Evolutionary conservation across 2,797 vertebrate genomes (phyloP).

Genomic region (Neosalanx taihuensis): DNA sequence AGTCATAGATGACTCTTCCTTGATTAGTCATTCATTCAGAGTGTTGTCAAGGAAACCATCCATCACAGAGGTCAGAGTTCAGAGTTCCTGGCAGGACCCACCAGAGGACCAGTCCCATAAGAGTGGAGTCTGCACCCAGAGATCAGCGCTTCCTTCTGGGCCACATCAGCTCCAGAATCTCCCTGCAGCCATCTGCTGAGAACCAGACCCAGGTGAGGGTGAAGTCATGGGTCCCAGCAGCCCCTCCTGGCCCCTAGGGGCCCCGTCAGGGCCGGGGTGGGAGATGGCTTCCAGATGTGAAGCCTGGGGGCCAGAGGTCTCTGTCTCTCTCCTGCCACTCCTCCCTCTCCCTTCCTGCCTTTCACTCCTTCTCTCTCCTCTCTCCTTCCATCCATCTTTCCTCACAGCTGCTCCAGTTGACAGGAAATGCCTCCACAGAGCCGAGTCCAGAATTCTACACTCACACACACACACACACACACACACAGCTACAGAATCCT

Average conservation of each 20-base stretch:
- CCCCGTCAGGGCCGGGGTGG: not conserved
- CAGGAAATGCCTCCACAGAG: not conserved
- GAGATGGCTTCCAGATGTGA: not conserved
- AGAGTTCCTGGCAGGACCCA: no score
- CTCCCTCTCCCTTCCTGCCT: not conserved
- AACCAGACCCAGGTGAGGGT: constrained; percentile 4
- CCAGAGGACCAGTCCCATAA: no score
- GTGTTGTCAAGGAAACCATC: no score
- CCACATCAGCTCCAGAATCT: no score
- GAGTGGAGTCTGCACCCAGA: no score
- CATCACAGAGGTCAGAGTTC: no score
- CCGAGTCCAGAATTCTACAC: not conserved
- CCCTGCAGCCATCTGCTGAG: no score
- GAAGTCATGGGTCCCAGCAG: not conserved
- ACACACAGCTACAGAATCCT: not conserved
- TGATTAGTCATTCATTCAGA: no score
- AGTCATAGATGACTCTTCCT: no score
- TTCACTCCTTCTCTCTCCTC: not conserved
- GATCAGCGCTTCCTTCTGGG: no score
- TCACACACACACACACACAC: no score
- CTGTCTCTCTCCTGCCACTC: not conserved
- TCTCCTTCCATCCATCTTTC: not conserved
- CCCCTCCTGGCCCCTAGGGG: constrained; percentile 1
- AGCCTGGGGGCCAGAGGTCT: not conserved
- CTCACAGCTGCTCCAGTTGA: not conserved